phyloP scores from a whole-genome alignment of 2,888 invertebrate genomes.

The Synergus gifuensis region DNA sequence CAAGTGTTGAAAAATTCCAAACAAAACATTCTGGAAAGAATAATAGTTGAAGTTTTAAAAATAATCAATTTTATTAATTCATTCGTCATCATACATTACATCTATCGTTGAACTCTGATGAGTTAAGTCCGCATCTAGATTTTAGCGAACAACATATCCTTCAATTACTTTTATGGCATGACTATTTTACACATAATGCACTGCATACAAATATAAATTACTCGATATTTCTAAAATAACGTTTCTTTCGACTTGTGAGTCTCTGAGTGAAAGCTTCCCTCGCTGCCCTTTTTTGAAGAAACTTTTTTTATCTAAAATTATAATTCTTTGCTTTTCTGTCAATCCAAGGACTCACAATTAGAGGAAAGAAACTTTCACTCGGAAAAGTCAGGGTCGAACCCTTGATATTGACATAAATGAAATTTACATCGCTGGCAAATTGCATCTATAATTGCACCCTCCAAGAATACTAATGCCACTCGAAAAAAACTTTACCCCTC shows the following conservation, averaged over 20 bases:
- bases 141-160: conserved; percentile 52
- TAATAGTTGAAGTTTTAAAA: conserved; percentile 71
- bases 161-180: conserved; percentile 58
- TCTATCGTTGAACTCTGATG: conserved; percentile 68
- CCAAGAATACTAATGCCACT: conserved; percentile 48
- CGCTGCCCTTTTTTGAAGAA: neutral
- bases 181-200: conserved; percentile 54
- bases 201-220: conserved; percentile 63
- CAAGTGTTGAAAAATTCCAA: neutral
- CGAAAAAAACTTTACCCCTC: conserved; percentile 24
- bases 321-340: neutral
- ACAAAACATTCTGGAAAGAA: neutral
- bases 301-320: conserved; percentile 6
- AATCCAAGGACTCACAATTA: neutral
- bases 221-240: conserved; percentile 52
- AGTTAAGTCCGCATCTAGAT: conserved; percentile 63
- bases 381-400: conserved; percentile 2
- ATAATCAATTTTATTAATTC: conserved; percentile 76
- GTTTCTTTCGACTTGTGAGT: conserved; percentile 6
- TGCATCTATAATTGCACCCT: conserved; percentile 47
- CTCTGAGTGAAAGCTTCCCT: conserved; percentile 15
- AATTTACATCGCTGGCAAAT: conserved; percentile 48
- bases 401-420: conserved; percentile 45
- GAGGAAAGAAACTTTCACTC: neutral
- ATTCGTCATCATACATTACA: conserved; percentile 74